Evolutionary conservation across 2,888 invertebrate genomes (phyloP).

Genomic region (Byasa hedistus): DNA sequence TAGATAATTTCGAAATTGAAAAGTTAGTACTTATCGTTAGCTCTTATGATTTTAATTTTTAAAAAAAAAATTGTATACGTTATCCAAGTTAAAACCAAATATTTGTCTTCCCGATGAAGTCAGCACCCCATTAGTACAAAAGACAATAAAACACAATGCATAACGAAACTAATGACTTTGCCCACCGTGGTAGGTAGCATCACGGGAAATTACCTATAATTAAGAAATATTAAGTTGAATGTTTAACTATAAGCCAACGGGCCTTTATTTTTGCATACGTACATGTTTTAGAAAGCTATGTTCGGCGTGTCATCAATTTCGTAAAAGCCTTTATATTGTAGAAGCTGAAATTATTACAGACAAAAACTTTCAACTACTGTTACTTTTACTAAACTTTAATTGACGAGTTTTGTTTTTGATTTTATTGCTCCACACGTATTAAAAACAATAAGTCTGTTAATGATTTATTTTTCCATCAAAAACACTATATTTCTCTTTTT

Average conservation of each 20-base stretch:
- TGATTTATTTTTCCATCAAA: no score
- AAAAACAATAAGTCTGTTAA: no score
- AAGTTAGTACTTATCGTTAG: no score
- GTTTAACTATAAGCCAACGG: not conserved
- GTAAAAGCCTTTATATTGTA: not conserved
- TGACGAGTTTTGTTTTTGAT: no score
- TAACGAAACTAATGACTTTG: constrained; percentile 2
- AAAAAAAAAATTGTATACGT: no score
- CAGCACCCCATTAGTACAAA: not conserved
- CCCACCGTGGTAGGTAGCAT: not conserved
- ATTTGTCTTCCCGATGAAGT: not conserved
- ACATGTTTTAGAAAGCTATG: not conserved
- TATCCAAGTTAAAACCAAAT: not conserved
- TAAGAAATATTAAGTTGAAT: not conserved
- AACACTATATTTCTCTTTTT: no score
- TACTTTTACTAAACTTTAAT: no score
- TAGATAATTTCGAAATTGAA: no score
- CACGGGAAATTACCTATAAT: not conserved
- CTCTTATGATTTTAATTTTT: no score
- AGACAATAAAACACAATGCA: constrained; percentile 7
- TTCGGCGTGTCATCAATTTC: not conserved
- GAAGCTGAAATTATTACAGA: not conserved
- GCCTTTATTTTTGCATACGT: not conserved
- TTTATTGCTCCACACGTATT: no score
- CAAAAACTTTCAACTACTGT: no score